phyloP scores from a whole-genome alignment of 1,140 invertebrate species.

The Anastrepha obliqua region DNA sequence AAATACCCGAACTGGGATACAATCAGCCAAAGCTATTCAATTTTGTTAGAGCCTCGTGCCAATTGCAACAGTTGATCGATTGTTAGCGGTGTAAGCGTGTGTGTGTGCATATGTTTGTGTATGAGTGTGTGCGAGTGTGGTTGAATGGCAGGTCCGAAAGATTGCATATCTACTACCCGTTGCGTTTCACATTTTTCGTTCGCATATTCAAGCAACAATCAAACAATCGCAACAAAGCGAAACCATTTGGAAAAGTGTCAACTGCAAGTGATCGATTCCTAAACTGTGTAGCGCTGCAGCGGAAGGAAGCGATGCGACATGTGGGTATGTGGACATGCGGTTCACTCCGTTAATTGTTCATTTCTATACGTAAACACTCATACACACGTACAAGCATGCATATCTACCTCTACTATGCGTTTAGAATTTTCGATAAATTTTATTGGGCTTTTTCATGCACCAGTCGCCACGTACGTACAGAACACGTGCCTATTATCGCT shows the following conservation, averaged over 20 bases:
- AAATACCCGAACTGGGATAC: background rate
- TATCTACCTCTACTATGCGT: background rate
- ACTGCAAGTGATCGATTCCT: slow-evolving; percentile 41
- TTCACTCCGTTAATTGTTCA: slow-evolving; percentile 29
- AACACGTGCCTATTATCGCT: slow-evolving; percentile 35
- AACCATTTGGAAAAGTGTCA: slow-evolving; percentile 30
- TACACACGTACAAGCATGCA: background rate
- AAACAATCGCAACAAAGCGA: background rate
- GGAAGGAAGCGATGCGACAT: background rate
- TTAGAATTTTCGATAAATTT: background rate
- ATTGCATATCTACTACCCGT: background rate
- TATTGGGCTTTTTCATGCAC: background rate
- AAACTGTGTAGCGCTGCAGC: background rate
- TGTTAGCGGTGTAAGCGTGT: background rate
- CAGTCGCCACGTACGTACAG: background rate
- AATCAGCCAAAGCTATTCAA: slow-evolving; percentile 9
- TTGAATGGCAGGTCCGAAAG: background rate
- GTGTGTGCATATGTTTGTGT: background rate
- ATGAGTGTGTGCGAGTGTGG: background rate
- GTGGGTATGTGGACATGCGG: background rate
- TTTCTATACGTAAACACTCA: background rate
- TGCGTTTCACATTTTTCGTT: background rate
- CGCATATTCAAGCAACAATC: background rate
- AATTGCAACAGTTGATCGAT: slow-evolving; percentile 12
- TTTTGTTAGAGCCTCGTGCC: background rate